Conservation (phyloP, 1,140 invertebrate genomes). For the Psix sp. region DNA sequence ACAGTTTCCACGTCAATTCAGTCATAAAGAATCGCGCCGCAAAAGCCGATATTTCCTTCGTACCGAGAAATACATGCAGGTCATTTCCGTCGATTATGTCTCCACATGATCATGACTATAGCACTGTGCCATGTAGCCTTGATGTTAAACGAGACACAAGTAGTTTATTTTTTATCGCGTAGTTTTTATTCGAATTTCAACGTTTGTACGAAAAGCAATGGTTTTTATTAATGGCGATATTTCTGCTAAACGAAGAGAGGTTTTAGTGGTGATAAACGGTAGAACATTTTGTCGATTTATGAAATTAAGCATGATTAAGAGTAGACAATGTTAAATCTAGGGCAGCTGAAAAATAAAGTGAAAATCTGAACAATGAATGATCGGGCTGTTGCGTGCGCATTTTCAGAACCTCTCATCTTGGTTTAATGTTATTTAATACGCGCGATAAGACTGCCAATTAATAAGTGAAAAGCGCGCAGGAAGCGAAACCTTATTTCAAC, state of each 20-base stretch:
- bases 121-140: constrained; percentile 25
- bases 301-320: no score
- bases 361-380: constrained; percentile 29
- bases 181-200: not conserved
- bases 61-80: constrained; percentile 46
- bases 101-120: constrained; percentile 25
- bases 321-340: constrained; percentile 16
- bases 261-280: no score
- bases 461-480: constrained; percentile 61
- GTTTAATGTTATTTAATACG: constrained; percentile 52
- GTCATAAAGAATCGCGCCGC: constrained; percentile 15
- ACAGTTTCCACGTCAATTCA: constrained; percentile 49
- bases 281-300: no score
- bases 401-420: constrained; percentile 38
- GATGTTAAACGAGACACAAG: constrained; percentile 20
- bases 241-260: no score
- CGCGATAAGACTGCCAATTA: constrained; percentile 49
- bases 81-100: constrained; percentile 48
- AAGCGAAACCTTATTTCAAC: constrained; percentile 59
- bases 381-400: constrained; percentile 28
- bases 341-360: constrained; percentile 18
- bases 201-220: no score
- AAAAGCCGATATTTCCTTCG: constrained; percentile 44
- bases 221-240: no score
- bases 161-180: not conserved